Evolutionary conservation across 2,113 vertebrate species (phyloP).

Genomic region (Chionis minor): DNA sequence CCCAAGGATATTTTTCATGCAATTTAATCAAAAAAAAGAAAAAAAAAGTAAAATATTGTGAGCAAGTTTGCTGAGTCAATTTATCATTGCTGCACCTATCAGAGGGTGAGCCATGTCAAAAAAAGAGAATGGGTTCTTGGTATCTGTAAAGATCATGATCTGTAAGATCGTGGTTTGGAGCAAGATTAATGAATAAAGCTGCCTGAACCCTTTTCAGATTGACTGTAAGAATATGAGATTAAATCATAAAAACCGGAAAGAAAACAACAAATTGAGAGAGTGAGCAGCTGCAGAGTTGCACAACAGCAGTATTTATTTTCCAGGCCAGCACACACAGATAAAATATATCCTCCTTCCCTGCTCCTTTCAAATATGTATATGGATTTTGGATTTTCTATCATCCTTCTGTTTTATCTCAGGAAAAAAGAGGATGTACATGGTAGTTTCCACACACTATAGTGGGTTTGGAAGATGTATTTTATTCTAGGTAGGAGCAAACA

Average conservation of each 20-base stretch:
- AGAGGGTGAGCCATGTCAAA: not conserved
- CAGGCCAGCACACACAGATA: slow-evolving; percentile 12
- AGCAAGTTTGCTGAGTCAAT: not conserved
- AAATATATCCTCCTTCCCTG: not conserved
- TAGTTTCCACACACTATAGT: not conserved
- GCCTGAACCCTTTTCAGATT: not conserved
- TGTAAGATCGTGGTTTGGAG: not conserved
- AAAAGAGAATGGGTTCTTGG: not conserved
- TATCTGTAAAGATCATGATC: not conserved
- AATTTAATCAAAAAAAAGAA: not conserved
- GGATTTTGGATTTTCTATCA: not conserved
- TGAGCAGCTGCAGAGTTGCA: slow-evolving; percentile 39
- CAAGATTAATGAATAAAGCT: slow-evolving; percentile 24
- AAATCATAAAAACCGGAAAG: slow-evolving; percentile 25
- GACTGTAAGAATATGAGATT: slow-evolving; percentile 24
- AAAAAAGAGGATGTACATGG: not conserved
- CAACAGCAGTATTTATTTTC: slow-evolving; percentile 45
- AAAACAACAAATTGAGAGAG: slow-evolving; percentile 2
- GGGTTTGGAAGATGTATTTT: not conserved
- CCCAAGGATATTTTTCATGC: not conserved
- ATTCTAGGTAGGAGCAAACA: not conserved
- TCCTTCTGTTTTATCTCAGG: not conserved
- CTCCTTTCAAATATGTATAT: not conserved
- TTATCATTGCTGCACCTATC: not conserved
- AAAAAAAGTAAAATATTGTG: not conserved